These are phyloP conservation scores for Stenurella melanura DNA, from an alignment of 2,888 invertebrate genomes.

Conservation along the genomic window DNA sequence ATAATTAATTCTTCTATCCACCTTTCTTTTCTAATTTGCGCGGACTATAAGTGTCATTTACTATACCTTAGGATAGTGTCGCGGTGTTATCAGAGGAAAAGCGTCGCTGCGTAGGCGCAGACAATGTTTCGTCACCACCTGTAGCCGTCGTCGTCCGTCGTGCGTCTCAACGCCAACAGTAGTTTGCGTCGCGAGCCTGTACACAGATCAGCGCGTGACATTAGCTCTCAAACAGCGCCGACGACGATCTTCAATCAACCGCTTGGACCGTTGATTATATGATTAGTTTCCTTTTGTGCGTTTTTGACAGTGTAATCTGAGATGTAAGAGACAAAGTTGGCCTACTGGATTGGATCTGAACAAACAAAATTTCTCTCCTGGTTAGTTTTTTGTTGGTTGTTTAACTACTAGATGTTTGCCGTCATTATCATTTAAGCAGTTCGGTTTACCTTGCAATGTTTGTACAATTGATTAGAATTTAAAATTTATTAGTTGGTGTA, in stretches of 20 bases:
- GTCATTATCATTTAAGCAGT: not conserved
- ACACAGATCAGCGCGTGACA: conserved; percentile 27
- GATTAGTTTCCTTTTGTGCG: conserved; percentile 21
- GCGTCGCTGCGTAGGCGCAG: conserved; percentile 26
- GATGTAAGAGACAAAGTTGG: conserved; percentile 12
- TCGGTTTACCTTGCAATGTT: conserved; percentile 14
- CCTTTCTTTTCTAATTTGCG: too few species aligned
- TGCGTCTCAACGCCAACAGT: conserved; percentile 32
- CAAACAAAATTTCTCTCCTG: not conserved
- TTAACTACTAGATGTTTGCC: conserved; percentile 5
- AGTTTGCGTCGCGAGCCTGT: conserved; percentile 31
- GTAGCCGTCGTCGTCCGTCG: conserved; percentile 20
- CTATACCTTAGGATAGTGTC: not conserved
- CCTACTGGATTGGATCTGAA: conserved; percentile 13
- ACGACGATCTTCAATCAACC: conserved; percentile 1
- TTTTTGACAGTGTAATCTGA: conserved; percentile 13
- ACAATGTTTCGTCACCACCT: conserved; percentile 31
- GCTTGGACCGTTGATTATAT: not conserved
- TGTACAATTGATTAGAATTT: conserved; percentile 29
- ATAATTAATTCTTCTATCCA: too few species aligned
- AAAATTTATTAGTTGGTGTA: conserved; percentile 11
- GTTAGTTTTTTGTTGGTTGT: not conserved
- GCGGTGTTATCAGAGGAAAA: conserved; percentile 28
- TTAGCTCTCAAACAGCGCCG: conserved; percentile 21
- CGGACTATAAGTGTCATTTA: conserved; percentile 10